Base-by-base conservation (phyloP, 2,113 vertebrate species). In the Epinephelus moara region DNA sequence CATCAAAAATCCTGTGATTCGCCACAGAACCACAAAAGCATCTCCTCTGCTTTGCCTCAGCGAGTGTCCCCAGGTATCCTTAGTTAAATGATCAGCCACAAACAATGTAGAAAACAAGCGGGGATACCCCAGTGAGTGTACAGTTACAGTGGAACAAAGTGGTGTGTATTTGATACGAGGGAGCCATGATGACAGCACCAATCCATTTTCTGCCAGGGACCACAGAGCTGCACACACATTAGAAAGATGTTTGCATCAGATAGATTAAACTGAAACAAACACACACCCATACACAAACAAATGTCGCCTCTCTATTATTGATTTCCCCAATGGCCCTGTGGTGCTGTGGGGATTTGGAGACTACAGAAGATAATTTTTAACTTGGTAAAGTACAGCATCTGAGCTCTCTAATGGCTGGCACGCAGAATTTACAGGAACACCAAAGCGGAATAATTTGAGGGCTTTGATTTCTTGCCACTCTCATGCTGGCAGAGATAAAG, bases 181-280 rank as follows among this genome's bases (percentile, higher is more conserved):
- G n/a, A 23, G 55, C 70, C 73, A 62, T 70, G 74, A 87, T 47
- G 37, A 88, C 53, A 69, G 61, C 27, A 45, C 64, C 19, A 85
- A 87, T 82, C 37, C 45, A 80, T 90, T 90, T 89, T 86, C 78
- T 75, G 60, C 59, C 50, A 49, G 68, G 30, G 15, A 74, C 67
- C 60, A 75, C 55, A 49, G 49, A 67, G 75, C 49, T 57, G 69
- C 55, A 68, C 30, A 52, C 74, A 67, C 69, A 72, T 80, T 67
- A 70, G 18, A 89, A 70, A 76, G 18, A 89, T 55, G 57, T 69
- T 75, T 69, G 59, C 81, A 81, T 77, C 74, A 75, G n/a, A 88
- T 42, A 27, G 27, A 64, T 82, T 69, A 83, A 86, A 85, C 73
- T 61, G 57, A 82, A 86, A 84, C 70, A 85, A 90, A 88, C 85